These are phyloP conservation scores for Paragorgia papillata DNA, from an alignment of 92 coral and sea anemone species.

Conservation along the genomic window DNA sequence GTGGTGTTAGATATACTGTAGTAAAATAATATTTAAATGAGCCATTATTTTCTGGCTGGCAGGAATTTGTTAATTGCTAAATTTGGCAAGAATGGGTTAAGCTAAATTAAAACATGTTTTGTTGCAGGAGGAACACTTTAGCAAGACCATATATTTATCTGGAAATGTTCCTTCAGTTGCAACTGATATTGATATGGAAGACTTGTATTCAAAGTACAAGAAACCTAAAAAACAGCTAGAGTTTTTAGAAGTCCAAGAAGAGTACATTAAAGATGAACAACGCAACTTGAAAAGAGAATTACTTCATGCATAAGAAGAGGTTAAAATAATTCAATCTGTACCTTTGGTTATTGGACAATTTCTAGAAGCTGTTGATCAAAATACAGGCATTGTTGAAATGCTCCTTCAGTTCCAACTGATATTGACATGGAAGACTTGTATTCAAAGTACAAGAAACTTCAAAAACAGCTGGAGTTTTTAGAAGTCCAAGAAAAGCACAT, in stretches of 20 bases:
- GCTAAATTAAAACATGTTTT: too few species aligned
- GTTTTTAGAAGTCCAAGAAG: constrained; percentile 96
- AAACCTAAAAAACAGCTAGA: constrained; percentile 94
- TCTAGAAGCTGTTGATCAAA: constrained; percentile 97
- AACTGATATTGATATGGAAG: constrained; percentile 68
- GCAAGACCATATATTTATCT: constrained; percentile 29
- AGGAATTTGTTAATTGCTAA: too few species aligned
- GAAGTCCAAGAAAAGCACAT: too few species aligned
- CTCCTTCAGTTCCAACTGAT: too few species aligned
- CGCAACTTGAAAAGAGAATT: constrained; percentile 94
- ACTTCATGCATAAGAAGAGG: constrained; percentile 98
- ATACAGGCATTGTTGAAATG: constrained; percentile 98
- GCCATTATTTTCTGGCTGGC: too few species aligned
- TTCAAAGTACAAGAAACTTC: too few species aligned
- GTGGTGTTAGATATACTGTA: too few species aligned
- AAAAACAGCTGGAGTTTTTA: too few species aligned
- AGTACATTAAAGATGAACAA: constrained; percentile 98
- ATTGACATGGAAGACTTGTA: too few species aligned
- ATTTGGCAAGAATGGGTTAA: too few species aligned
- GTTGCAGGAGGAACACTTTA: constrained; percentile 38
- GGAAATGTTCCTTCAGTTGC: neutral
- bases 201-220: constrained; percentile 90
- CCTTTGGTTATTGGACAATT: constrained; percentile 99
- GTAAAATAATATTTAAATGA: too few species aligned
- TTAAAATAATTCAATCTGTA: constrained; percentile 96